These are phyloP conservation scores for Lasioglossum oenotherae DNA, from an alignment of 2,888 invertebrate species.

Conservation along the genomic window DNA sequence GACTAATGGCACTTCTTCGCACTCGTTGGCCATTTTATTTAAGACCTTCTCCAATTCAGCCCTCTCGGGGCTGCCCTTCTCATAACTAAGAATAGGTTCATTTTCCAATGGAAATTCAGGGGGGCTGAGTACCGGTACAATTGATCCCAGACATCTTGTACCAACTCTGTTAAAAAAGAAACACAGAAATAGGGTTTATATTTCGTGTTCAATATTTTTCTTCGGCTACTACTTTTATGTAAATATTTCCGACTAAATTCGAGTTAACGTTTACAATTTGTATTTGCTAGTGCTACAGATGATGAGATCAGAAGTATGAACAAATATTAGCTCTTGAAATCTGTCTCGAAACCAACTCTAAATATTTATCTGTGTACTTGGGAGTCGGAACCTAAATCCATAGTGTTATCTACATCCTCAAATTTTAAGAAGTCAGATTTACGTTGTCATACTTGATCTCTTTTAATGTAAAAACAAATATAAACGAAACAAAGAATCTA, in stretches of 20 bases:
- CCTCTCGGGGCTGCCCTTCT: slow-evolving; percentile 93
- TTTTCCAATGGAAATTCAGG: slow-evolving; percentile 90
- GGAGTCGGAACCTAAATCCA: slow-evolving; percentile 42
- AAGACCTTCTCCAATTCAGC: slow-evolving; percentile 89
- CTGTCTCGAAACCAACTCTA: slow-evolving; percentile 42
- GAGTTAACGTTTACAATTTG: slow-evolving; percentile 16
- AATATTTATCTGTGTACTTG: slow-evolving; percentile 67
- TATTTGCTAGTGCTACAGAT: slow-evolving; percentile 9
- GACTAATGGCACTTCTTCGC: slow-evolving; percentile 97
- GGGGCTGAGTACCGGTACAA: slow-evolving; percentile 88
- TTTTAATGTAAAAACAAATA: not conserved
- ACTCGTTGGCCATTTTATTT: slow-evolving; percentile 87
- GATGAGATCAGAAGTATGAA: slow-evolving; percentile 13
- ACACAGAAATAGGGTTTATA: not conserved
- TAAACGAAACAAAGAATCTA: not conserved
- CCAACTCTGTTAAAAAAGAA: slow-evolving; percentile 78
- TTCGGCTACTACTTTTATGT: not conserved
- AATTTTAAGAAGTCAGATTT: not conserved
- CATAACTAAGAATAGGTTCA: slow-evolving; percentile 93
- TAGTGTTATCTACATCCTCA: slow-evolving; percentile 62
- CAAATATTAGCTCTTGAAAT: slow-evolving; percentile 53
- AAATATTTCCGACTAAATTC: slow-evolving; percentile 5
- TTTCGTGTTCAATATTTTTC: not conserved
- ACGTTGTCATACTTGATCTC: not conserved
- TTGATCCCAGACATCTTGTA: slow-evolving; percentile 86